These are phyloP conservation scores for Prunella strophiata DNA, from an alignment of 2,797 vertebrate species.

Conservation along the genomic window DNA sequence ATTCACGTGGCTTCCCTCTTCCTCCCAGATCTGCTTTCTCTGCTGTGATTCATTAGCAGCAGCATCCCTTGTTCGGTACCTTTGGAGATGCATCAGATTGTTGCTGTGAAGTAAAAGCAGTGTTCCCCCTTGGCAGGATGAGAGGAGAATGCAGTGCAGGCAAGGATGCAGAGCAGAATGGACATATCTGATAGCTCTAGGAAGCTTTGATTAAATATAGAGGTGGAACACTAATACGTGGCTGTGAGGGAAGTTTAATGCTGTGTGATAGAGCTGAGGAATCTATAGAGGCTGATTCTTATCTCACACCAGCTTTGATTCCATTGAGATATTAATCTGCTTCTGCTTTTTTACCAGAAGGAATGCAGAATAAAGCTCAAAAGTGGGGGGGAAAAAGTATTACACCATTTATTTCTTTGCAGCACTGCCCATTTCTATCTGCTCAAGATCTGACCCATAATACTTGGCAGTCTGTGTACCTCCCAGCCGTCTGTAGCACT, in stretches of 20 bases:
- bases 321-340: constrained; percentile 48
- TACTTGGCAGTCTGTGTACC: constrained; percentile 11
- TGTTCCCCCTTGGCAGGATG: background rate
- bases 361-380: constrained; percentile 3
- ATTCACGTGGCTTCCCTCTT: background rate
- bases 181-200: background rate
- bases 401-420: constrained; percentile 44
- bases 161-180: background rate
- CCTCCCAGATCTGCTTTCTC: background rate
- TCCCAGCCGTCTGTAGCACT: constrained; percentile 9
- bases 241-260: constrained; percentile 19
- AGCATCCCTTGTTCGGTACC: background rate
- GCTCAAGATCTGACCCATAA: constrained; percentile 15
- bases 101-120: background rate
- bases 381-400: background rate
- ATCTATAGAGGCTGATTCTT: constrained; percentile 34
- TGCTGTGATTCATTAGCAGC: background rate
- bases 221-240: background rate
- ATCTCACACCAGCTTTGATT: background rate
- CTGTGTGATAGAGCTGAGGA: constrained; percentile 38
- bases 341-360: constrained; percentile 43
- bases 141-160: background rate
- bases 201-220: constrained; percentile 24
- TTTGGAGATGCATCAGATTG: background rate
- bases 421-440: constrained; percentile 38